Evolutionary conservation across 2,797 vertebrate genomes (phyloP).

Genomic region (Melanotaenia nigrans): DNA sequence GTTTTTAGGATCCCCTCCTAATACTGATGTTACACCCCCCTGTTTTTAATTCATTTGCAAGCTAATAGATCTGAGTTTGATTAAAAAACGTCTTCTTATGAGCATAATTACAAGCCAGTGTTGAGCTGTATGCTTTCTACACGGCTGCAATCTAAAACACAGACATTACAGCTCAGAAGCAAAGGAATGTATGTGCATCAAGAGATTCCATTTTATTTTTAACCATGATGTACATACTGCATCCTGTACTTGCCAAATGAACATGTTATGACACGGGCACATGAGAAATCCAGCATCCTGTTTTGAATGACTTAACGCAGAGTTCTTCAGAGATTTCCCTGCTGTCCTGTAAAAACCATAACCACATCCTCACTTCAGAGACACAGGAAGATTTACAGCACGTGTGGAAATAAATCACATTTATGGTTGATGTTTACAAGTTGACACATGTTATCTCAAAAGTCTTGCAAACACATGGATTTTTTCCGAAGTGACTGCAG

Average conservation of each 20-base stretch:
- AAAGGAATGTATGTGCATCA: slow-evolving; percentile 2
- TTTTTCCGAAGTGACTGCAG: slow-evolving; percentile 13
- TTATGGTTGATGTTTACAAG: slow-evolving; percentile 22
- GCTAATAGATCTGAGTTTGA: neutral
- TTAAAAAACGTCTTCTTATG: neutral
- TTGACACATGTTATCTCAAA: neutral
- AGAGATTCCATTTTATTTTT: slow-evolving; percentile 41
- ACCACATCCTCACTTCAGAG: slow-evolving; percentile 55
- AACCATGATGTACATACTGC: slow-evolving; percentile 34
- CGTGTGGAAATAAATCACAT: slow-evolving; percentile 22
- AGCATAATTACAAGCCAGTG: neutral
- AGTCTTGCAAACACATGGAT: slow-evolving; percentile 16
- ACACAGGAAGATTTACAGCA: slow-evolving; percentile 9
- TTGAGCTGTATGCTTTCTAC: neutral
- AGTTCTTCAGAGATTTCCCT: slow-evolving; percentile 43
- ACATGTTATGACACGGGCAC: slow-evolving; percentile 64
- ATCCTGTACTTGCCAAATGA: slow-evolving; percentile 55
- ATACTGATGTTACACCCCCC: neutral
- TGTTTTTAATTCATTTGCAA: neutral
- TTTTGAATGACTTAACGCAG: slow-evolving; percentile 52
- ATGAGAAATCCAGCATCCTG: slow-evolving; percentile 64
- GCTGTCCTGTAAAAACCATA: slow-evolving; percentile 52
- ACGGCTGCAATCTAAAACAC: neutral
- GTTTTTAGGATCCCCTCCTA: neutral
- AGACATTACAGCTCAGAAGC: slow-evolving; percentile 8